Base-by-base conservation (phyloP, 2,113 vertebrate species). In the Loxodonta africana region DNA sequence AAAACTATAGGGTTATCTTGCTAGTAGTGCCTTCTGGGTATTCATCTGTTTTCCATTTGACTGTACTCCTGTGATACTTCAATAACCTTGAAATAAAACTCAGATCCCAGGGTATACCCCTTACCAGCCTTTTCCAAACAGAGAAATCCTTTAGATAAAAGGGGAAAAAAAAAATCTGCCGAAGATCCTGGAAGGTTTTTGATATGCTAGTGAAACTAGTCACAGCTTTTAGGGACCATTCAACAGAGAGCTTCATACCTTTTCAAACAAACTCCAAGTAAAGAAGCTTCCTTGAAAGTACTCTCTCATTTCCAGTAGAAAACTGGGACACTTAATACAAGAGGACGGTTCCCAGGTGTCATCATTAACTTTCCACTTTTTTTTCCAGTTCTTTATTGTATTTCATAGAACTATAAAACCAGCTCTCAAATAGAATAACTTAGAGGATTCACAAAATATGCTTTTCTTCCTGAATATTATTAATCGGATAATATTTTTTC, bases 21-120 rank as follows among this genome's bases (percentile, higher is more conserved):
- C 48, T 62, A 67, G 60, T 60, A 62, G 48, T 77, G 25, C 71
- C 48, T 60, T 78, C 46, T 71, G 63, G 88, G 44, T 81, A 84
- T 81, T 81, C 53, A 94, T n/a, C 20, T 26, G 7, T 63, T 96
- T 85, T 90, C 67, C 91, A 74, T 82, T 92, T 85, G 63, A 82
- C 77, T 73, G 37, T 11, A 37, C 18, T 87, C 33, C 3, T 88
- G 18, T 82, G 73, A 85, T 88, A 77, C 71, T 82, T 96, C 85
- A 90, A 8, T 90, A 81, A 90, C 69, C 82, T 94, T 96, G 81
- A 95, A 94, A 80, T 95, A 73, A 94, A 94, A 88, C 71, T 84
- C 37, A 48, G 17, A 96, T 94, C 88, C 60, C 77, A 95, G 65
- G 85, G 53, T 65, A 77, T 30, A 71, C 6, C 84, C 33, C 41